Conservation (phyloP, 2,113 vertebrate species). For the Pseudolaguvia tuberculata region DNA sequence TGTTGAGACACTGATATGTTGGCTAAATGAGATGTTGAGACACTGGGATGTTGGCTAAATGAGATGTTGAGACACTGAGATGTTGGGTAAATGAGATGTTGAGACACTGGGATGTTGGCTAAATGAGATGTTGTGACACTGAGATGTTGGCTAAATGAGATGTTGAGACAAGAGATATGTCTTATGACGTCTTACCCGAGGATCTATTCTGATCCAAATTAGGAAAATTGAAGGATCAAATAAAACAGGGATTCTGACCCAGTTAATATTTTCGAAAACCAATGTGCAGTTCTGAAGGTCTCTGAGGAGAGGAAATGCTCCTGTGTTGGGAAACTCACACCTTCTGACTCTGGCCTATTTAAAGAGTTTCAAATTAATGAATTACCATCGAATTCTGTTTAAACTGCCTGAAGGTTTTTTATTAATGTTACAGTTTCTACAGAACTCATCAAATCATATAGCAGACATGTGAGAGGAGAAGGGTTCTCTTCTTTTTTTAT, state of each 20-base stretch:
- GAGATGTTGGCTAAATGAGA: background rate
- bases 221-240: slow-evolving; percentile 23
- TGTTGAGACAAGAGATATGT: background rate
- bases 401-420: background rate
- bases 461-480: background rate
- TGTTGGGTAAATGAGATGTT: too few species aligned
- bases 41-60: too few species aligned
- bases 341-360: background rate
- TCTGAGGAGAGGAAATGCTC: background rate
- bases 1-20: too few species aligned
- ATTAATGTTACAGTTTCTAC: background rate
- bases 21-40: too few species aligned
- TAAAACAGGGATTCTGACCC: slow-evolving; percentile 18
- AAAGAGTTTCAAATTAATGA: background rate
- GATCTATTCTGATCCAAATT: slow-evolving; percentile 18
- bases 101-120: too few species aligned
- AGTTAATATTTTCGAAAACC: slow-evolving; percentile 9
- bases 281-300: background rate
- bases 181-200: background rate
- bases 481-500: background rate
- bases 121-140: too few species aligned
- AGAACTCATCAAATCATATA: too few species aligned
- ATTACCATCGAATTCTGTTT: background rate
- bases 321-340: background rate
- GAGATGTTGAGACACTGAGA: too few species aligned